These are phyloP conservation scores for Ctenosaura bakeri DNA, from an alignment of 2,797 vertebrate genomes.

Conservation along the genomic window DNA sequence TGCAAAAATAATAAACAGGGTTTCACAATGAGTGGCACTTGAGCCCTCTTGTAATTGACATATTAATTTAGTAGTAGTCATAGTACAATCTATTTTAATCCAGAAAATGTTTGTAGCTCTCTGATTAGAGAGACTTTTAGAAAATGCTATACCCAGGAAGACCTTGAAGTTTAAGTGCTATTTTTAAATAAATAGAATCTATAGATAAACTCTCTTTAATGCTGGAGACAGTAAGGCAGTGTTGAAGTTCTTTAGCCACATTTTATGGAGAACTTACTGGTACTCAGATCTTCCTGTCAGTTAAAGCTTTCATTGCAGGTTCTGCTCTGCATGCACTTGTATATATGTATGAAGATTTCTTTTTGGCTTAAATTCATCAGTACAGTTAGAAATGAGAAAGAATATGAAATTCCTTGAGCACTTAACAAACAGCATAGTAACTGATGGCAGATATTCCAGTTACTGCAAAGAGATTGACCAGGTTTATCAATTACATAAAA, in stretches of 20 bases:
- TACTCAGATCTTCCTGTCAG: background rate
- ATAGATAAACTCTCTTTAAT: background rate
- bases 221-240: background rate
- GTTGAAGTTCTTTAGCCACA: background rate
- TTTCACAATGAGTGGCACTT: conserved; percentile 39
- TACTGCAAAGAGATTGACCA: too few relatives aligned
- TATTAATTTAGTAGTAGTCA: conserved; percentile 26
- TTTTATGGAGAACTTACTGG: background rate
- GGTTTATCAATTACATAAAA: too few relatives aligned
- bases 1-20: conserved; percentile 18
- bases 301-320: background rate
- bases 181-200: conserved; percentile 33
- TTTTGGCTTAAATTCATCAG: too few relatives aligned
- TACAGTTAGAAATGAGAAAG: too few relatives aligned
- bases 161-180: conserved; percentile 16
- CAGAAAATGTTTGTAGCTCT: conserved; percentile 30
- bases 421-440: too few relatives aligned
- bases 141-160: conserved; percentile 14
- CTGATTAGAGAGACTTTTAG: conserved; percentile 38
- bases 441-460: too few relatives aligned
- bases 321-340: background rate
- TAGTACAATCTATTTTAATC: conserved; percentile 19
- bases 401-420: too few relatives aligned
- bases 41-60: conserved; percentile 23
- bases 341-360: too few relatives aligned